Percentiles rank a stretch among this genome's conserved stretches.
Conservation (phyloP, 92 coral and sea anemone species). For the Pocillopora meandrina region DNA sequence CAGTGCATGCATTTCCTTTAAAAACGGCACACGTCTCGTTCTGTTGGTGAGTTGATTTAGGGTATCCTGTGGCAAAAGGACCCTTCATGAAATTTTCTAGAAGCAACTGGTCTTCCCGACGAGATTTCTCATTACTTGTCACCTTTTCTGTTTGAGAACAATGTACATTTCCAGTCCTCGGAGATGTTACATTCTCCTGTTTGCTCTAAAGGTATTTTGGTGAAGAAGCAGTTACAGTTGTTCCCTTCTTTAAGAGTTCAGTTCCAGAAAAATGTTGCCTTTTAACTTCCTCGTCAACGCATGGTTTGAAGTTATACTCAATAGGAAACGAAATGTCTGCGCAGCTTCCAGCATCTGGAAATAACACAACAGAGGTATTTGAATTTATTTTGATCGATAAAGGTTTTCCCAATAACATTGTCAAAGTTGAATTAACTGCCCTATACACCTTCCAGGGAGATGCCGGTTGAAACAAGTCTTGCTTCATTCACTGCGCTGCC, state of each 20-base stretch:
- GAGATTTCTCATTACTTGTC: background rate
- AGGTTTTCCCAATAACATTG: no score
- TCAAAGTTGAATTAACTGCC: no score
- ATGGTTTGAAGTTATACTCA: slow-evolving; percentile 57
- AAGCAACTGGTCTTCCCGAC: background rate
- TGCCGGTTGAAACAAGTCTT: no score
- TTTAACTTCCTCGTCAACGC: slow-evolving; percentile 56
- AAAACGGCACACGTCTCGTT: background rate
- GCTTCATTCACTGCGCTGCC: no score
- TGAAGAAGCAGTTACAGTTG: background rate
- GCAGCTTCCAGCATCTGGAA: slow-evolving; percentile 12
- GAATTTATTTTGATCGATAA: background rate
- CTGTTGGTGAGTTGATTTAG: background rate
- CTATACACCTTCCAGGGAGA: no score
- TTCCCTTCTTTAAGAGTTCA: slow-evolving; percentile 73
- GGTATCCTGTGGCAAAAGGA: background rate
- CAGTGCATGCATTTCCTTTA: background rate
- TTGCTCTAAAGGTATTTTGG: background rate
- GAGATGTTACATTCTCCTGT: background rate
- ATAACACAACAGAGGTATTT: background rate
- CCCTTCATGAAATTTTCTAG: background rate
- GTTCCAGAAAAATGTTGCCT: slow-evolving; percentile 61
- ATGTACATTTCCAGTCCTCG: background rate
- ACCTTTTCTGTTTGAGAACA: background rate
- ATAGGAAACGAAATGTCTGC: slow-evolving; percentile 46